Conservation (phyloP, 2,888 invertebrate genomes). For the Stegana nigrithorax region DNA sequence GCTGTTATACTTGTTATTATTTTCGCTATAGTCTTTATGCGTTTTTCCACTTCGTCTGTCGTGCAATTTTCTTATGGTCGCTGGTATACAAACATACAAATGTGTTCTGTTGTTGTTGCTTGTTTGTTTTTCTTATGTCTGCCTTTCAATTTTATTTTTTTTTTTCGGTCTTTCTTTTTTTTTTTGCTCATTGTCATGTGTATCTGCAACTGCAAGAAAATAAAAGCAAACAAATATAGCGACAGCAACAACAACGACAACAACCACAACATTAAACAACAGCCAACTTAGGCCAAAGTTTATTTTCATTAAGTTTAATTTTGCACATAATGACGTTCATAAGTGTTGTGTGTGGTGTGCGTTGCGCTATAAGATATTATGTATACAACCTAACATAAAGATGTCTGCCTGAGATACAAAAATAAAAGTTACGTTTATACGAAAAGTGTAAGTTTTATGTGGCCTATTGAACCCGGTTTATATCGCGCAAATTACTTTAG, state of each 20-base stretch:
- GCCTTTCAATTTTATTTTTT: neutral
- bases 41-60: constrained; percentile 37
- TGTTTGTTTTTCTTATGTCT: constrained; percentile 11
- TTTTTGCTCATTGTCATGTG: neutral
- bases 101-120: neutral
- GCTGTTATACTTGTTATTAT: constrained; percentile 32
- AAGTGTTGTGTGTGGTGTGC: neutral
- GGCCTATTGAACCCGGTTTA: constrained; percentile 1
- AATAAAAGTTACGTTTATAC: neutral
- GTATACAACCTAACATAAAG: neutral
- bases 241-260: neutral
- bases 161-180: neutral
- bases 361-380: neutral
- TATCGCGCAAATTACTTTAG: too few relatives aligned
- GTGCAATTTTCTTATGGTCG: neutral
- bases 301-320: constrained; percentile 59
- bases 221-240: neutral
- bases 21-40: constrained; percentile 46
- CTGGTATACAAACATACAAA: too few relatives aligned
- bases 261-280: neutral
- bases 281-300: too few relatives aligned
- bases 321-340: constrained; percentile 50
- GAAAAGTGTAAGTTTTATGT: neutral
- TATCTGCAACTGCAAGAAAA: neutral
- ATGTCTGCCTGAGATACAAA: constrained; percentile 8